Evolutionary conservation across 1,140 invertebrate species (phyloP).

Genomic region (Lucilia sericata): DNA sequence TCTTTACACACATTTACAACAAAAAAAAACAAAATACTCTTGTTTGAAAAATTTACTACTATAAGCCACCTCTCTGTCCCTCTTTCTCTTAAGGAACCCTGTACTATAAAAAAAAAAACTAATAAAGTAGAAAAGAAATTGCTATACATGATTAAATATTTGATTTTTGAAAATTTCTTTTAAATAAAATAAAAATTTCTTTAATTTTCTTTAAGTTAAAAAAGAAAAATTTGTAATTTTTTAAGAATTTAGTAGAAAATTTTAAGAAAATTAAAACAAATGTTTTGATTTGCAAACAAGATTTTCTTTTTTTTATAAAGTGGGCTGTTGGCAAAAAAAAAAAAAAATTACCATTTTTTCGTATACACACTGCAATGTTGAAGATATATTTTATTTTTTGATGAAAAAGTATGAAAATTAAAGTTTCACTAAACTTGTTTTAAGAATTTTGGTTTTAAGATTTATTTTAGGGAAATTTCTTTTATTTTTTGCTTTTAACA

Average conservation of each 20-base stretch:
- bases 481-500: background rate
- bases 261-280: constrained; percentile 1
- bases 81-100: background rate
- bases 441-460: background rate
- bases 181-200: background rate
- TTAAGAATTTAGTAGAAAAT: background rate
- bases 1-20: background rate
- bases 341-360: constrained; percentile 37
- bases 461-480: background rate
- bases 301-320: background rate
- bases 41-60: too few relatives aligned
- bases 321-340: background rate
- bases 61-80: background rate
- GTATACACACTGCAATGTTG: constrained; percentile 27
- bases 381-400: background rate
- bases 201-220: background rate
- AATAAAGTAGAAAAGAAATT: background rate
- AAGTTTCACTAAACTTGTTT: constrained; percentile 15
- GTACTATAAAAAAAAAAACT: background rate
- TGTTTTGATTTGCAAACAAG: background rate
- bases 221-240: background rate
- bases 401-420: background rate
- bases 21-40: too few relatives aligned
- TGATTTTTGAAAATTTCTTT: background rate
- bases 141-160: background rate